A percentile compares a stretch with the other conserved stretches of the same genome.
phyloP scores from a whole-genome alignment of 2,888 invertebrate species.

The Idaea biselata region DNA sequence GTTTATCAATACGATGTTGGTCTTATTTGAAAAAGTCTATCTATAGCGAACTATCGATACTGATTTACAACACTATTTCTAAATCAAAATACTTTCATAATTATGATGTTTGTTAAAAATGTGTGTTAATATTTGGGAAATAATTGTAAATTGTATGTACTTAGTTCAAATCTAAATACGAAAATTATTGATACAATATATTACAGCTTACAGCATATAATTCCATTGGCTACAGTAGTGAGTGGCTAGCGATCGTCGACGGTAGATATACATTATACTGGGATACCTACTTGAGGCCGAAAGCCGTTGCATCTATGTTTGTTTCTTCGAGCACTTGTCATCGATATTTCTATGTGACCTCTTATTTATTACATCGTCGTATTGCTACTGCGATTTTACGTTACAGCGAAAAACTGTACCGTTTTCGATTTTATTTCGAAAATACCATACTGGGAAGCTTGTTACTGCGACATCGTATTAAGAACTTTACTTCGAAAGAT shows the following conservation, averaged over 20 bases:
- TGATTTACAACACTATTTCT: constrained; percentile 5
- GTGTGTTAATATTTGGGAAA: constrained; percentile 18
- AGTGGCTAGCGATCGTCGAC: constrained; percentile 28
- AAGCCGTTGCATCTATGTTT: too few relatives aligned
- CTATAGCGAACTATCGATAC: neutral
- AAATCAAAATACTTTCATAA: constrained; percentile 9
- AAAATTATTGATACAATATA: constrained; percentile 14
- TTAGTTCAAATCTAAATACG: constrained; percentile 19
- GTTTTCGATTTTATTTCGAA: too few relatives aligned
- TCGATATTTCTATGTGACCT: too few relatives aligned
- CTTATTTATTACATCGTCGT: too few relatives aligned
- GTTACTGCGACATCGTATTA: too few relatives aligned
- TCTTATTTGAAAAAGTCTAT: neutral
- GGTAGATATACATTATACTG: constrained; percentile 3
- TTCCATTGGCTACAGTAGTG: constrained; percentile 24
- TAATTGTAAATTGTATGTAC: constrained; percentile 25
- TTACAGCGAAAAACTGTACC: too few relatives aligned
- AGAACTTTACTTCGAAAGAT: too few relatives aligned
- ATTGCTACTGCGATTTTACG: too few relatives aligned
- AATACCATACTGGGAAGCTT: too few relatives aligned
- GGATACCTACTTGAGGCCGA: too few relatives aligned
- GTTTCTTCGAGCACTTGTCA: too few relatives aligned
- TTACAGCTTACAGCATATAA: constrained; percentile 18
- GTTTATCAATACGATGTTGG: neutral
- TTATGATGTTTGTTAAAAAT: constrained; percentile 20